These are phyloP conservation scores for Callipepla californica DNA, from an alignment of 2,113 vertebrate genomes.

Conservation along the genomic window DNA sequence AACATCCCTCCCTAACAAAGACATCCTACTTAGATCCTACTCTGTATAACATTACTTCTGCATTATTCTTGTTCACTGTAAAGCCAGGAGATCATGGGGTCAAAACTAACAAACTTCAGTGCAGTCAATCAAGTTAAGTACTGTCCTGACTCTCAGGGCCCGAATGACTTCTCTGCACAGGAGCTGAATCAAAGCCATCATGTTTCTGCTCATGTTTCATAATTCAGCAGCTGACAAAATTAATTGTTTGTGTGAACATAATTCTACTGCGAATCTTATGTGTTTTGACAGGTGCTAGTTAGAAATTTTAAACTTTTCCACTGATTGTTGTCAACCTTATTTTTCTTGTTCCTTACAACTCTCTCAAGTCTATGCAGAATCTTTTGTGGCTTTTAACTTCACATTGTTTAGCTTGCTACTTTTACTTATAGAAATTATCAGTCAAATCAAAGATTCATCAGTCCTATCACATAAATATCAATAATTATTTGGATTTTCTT, in stretches of 20 bases:
- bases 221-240: neutral
- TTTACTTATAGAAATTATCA: neutral
- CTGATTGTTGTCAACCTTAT: neutral
- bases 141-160: neutral
- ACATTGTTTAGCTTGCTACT: neutral
- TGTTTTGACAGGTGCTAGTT: neutral
- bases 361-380: neutral
- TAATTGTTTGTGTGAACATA: neutral
- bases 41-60: neutral
- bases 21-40: neutral
- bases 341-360: neutral
- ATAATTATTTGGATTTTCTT: conserved; percentile 11
- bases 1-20: neutral
- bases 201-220: neutral
- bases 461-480: neutral
- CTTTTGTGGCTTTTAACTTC: neutral
- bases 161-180: neutral
- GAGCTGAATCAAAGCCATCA: neutral
- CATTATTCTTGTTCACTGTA: neutral
- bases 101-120: neutral
- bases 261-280: neutral
- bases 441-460: neutral
- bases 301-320: neutral
- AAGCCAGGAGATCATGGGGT: neutral
- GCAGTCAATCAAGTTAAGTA: neutral